These are phyloP conservation scores for Ameiurus melas DNA, from an alignment of 2,113 vertebrate species.

Conservation along the genomic window DNA sequence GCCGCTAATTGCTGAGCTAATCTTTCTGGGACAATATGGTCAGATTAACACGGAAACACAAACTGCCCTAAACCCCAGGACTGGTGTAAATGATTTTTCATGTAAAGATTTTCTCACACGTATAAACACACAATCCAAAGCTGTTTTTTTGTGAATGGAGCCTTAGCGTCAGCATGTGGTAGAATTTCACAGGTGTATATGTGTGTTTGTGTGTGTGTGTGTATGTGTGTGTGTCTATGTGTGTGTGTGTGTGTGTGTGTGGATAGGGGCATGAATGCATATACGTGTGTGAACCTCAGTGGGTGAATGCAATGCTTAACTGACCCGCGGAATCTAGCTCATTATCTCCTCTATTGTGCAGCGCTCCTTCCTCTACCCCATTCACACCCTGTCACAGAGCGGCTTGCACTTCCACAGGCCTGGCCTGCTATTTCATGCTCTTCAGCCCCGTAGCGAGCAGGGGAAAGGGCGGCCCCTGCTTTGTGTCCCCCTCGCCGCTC, in stretches of 20 bases:
- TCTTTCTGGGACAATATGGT: constrained; percentile 25
- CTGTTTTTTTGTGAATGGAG: constrained; percentile 31
- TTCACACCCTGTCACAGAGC: constrained; percentile 78
- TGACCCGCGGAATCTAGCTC: constrained; percentile 83
- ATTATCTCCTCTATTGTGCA: constrained; percentile 76
- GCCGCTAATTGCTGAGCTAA: constrained; percentile 30
- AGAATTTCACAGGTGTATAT: constrained; percentile 39
- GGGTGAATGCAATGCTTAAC: constrained; percentile 80
- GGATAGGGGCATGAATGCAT: neutral
- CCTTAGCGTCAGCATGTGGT: neutral
- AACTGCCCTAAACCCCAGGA: constrained; percentile 17
- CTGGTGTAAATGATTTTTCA: constrained; percentile 15
- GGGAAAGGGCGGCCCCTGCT: constrained; percentile 73
- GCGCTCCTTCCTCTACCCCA: constrained; percentile 73
- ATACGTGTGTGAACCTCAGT: constrained; percentile 45
- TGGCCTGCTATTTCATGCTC: constrained; percentile 82
- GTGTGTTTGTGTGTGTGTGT: constrained; percentile 26
- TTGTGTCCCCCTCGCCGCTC: constrained; percentile 76
- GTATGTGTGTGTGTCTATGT: neutral
- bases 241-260: neutral
- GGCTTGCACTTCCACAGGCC: constrained; percentile 82
- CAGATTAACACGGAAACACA: constrained; percentile 31
- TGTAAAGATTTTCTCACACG: constrained; percentile 38
- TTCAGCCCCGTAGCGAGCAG: constrained; percentile 77
- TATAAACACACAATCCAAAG: constrained; percentile 17